Conservation (phyloP, 1,140 invertebrate genomes). For the Sesamia nonagrioides region DNA sequence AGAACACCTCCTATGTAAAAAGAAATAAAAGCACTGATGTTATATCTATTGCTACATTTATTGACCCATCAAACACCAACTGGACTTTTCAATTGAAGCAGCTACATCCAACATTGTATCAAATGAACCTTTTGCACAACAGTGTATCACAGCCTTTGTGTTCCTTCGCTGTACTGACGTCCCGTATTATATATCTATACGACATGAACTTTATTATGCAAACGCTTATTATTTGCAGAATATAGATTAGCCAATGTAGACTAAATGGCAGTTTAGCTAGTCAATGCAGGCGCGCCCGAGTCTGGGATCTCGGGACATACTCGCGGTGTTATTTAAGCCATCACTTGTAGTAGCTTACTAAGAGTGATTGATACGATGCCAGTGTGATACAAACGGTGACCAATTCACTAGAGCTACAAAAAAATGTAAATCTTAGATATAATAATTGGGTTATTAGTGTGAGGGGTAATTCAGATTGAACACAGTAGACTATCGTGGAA, state of each 20-base stretch:
- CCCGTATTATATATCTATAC: background rate
- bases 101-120: background rate
- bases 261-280: background rate
- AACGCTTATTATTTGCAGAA: conserved; percentile 28
- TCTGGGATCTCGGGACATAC: too few species aligned
- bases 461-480: background rate
- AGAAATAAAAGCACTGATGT: too few species aligned
- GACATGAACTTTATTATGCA: conserved; percentile 29
- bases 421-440: background rate
- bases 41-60: too few species aligned
- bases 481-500: background rate
- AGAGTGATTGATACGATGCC: background rate
- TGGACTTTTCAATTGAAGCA: background rate
- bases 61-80: too few species aligned
- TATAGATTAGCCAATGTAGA: conserved; percentile 7
- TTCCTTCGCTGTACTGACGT: background rate
- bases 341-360: too few species aligned
- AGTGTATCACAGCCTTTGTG: background rate
- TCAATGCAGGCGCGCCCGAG: too few species aligned
- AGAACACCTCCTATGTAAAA: too few species aligned
- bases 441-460: conserved; percentile 2
- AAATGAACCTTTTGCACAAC: background rate
- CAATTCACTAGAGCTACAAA: background rate
- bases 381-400: background rate
- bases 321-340: too few species aligned